Conservation (phyloP, 2,888 invertebrate species). For the Drosophila siamana region DNA sequence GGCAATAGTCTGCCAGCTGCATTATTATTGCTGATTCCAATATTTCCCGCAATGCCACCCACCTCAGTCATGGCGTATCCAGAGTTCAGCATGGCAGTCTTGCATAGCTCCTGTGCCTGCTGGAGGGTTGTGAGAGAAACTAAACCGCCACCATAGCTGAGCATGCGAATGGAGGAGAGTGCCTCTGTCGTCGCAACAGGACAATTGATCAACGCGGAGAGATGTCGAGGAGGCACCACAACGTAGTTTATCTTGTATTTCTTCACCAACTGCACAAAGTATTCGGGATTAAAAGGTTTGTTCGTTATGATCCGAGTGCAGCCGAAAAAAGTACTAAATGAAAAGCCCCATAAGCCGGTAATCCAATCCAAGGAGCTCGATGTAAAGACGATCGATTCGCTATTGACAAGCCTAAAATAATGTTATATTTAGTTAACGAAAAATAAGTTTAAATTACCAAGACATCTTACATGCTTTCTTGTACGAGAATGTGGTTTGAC, state of each 20-base stretch:
- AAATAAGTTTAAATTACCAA: accelerated
- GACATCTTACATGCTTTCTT: neutral
- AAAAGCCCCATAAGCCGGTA: slow-evolving; percentile 40
- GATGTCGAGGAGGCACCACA: slow-evolving; percentile 63
- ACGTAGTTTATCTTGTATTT: slow-evolving; percentile 73
- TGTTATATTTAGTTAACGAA: neutral
- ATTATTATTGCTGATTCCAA: slow-evolving; percentile 45
- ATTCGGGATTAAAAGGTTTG: slow-evolving; percentile 64
- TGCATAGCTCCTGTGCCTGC: slow-evolving; percentile 60
- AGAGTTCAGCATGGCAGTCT: slow-evolving; percentile 57
- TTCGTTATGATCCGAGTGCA: slow-evolving; percentile 71
- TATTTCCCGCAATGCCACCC: slow-evolving; percentile 55
- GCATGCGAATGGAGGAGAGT: slow-evolving; percentile 58
- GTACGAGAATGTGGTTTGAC: neutral
- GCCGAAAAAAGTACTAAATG: slow-evolving; percentile 53
- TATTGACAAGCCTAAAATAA: slow-evolving; percentile 33
- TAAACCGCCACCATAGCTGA: slow-evolving; percentile 71
- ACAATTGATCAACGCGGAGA: slow-evolving; percentile 63
- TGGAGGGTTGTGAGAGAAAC: slow-evolving; percentile 59
- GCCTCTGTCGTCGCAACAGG: slow-evolving; percentile 60
- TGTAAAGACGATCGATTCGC: slow-evolving; percentile 27
- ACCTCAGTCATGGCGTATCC: slow-evolving; percentile 79
- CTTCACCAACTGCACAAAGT: slow-evolving; percentile 67
- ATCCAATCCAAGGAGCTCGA: slow-evolving; percentile 74
- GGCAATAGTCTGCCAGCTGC: slow-evolving; percentile 70